Percentiles rank a stretch among this genome's conserved stretches.
Evolutionary conservation across 2,113 vertebrate genomes (phyloP).

Genomic region (Trogon melanurus): DNA sequence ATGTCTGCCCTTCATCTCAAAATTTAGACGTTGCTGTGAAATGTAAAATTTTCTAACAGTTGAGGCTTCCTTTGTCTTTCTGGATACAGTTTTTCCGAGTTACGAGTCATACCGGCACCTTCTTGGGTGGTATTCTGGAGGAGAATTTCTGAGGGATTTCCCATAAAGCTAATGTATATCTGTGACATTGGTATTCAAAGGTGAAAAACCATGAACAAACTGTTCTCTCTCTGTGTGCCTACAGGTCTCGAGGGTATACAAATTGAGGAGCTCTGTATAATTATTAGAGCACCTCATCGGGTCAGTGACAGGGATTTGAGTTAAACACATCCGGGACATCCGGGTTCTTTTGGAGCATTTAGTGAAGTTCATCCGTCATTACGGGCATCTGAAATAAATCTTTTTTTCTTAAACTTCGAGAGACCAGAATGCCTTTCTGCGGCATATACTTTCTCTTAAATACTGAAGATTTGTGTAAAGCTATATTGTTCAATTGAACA

Average conservation of each 20-base stretch:
- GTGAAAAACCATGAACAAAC: neutral
- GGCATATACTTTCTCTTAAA: neutral
- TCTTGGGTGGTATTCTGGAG: neutral
- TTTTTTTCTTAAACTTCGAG: neutral
- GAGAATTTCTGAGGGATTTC: neutral
- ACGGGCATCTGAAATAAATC: neutral
- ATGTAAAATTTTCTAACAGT: neutral
- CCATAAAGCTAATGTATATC: neutral
- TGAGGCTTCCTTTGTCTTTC: neutral
- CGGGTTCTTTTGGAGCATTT: neutral
- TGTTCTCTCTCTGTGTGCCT: neutral
- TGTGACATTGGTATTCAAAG: neutral
- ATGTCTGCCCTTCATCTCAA: neutral
- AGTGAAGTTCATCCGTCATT: neutral
- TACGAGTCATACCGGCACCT: rapidly evolving
- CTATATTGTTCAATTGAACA: neutral
- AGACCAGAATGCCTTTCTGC: neutral
- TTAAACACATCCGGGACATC: neutral
- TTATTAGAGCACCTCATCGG: neutral
- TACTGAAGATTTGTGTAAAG: neutral
- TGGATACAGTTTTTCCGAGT: neutral
- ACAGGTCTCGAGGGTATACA: neutral
- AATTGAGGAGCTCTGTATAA: neutral
- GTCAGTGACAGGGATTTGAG: neutral
- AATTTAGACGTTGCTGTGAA: neutral